A percentile compares a stretch with the other conserved stretches of the same genome.
Evolutionary conservation across 1,140 invertebrate genomes (phyloP).

Genomic region (Neotoxoptera formosana): DNA sequence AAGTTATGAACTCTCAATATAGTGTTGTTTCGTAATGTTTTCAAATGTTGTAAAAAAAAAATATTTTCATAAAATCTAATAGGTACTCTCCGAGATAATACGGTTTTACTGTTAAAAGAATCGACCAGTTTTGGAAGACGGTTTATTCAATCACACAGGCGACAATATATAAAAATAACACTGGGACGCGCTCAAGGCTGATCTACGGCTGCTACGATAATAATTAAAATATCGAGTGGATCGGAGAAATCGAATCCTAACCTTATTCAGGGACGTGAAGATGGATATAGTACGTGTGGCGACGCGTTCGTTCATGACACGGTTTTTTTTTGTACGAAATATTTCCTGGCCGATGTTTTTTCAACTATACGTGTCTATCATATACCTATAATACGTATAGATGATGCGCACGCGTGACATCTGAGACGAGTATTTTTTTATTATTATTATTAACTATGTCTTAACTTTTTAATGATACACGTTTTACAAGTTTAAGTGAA

Average conservation of each 20-base stretch:
- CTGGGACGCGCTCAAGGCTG: background rate
- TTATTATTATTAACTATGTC: background rate
- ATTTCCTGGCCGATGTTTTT: background rate
- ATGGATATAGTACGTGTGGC: constrained; percentile 20
- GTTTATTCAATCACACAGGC: background rate
- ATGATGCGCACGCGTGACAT: background rate
- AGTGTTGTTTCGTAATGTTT: background rate
- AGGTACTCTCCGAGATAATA: background rate
- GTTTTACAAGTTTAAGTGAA: constrained; percentile 6
- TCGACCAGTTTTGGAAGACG: background rate
- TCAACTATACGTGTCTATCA: background rate
- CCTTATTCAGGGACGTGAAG: constrained; percentile 46
- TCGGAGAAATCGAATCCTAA: constrained; percentile 50
- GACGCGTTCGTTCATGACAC: constrained; percentile 28
- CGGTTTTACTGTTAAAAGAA: background rate
- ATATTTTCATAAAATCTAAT: background rate
- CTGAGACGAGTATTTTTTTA: background rate
- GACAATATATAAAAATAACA: background rate
- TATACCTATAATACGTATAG: background rate
- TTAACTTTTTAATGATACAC: constrained; percentile 13
- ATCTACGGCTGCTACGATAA: too few relatives aligned
- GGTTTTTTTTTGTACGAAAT: constrained; percentile 14
- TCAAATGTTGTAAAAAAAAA: background rate
- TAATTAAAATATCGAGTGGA: background rate
- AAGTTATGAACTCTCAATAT: background rate